phyloP scores from a whole-genome alignment of 2,113 vertebrate genomes.

The Pedionomus torquatus region DNA sequence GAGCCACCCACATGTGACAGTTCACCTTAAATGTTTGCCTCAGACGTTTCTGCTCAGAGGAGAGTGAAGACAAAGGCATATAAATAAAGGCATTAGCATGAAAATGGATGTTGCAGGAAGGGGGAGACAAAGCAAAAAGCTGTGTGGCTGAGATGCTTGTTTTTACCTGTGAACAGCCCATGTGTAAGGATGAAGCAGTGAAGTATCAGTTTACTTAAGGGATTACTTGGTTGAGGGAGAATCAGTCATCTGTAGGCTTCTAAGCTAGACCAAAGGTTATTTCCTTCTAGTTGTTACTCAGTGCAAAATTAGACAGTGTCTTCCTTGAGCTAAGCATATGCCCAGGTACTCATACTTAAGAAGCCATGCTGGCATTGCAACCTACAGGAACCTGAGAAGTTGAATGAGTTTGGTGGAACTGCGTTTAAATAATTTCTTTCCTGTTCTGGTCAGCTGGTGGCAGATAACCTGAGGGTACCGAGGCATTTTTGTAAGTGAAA shows the following conservation, averaged over 20 bases:
- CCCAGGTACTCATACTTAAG: not conserved
- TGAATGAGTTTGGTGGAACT: not conserved
- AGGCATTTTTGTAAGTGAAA: not conserved
- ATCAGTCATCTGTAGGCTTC: not conserved
- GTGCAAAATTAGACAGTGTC: not conserved
- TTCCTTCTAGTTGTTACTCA: not conserved
- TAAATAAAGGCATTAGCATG: not conserved
- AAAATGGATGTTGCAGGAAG: not conserved
- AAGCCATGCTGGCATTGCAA: fast-evolving
- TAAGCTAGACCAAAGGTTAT: not conserved
- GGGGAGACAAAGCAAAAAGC: not conserved
- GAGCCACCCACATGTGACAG: not conserved
- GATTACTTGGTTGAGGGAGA: not conserved
- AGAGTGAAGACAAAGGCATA: not conserved
- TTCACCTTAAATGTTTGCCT: not conserved
- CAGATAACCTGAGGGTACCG: not conserved
- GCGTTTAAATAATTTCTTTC: not conserved
- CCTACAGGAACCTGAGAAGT: not conserved
- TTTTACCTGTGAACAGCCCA: not conserved
- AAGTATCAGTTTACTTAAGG: not conserved
- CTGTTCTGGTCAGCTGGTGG: not conserved
- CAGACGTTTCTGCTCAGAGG: not conserved
- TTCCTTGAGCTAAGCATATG: not conserved
- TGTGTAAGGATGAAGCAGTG: not conserved
- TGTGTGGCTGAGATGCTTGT: not conserved